Evolutionary conservation across 2,113 vertebrate species (phyloP).

Genomic region (Engraulis encrasicolus): DNA sequence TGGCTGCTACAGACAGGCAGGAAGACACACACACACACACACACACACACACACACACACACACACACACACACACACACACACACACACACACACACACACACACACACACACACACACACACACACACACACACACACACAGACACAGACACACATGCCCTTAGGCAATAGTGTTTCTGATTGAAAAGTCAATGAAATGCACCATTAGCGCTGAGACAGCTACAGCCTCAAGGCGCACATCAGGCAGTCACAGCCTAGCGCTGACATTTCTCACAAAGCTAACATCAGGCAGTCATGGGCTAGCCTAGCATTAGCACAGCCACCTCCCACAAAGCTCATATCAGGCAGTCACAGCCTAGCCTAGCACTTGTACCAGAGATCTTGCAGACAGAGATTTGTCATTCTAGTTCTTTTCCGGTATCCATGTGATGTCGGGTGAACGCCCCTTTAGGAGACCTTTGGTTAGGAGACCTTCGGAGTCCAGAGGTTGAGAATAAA

Average conservation of each 20-base stretch:
- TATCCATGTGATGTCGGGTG: no score
- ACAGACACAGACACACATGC: background rate
- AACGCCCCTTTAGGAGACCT: no score
- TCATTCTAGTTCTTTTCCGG: no score
- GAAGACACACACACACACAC: background rate
- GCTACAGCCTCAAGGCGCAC: background rate
- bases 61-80: background rate
- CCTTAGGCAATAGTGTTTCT: background rate
- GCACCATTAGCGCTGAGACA: background rate
- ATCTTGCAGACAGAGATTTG: no score
- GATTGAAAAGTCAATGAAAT: slow-evolving; percentile 2
- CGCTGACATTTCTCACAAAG: no score
- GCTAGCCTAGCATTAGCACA: no score
- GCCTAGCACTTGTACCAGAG: no score
- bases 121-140: background rate
- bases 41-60: background rate
- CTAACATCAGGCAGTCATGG: no score
- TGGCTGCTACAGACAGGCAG: background rate
- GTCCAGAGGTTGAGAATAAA: no score
- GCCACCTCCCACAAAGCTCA: no score
- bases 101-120: slow-evolving; percentile 8
- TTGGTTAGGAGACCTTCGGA: no score
- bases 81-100: slow-evolving; percentile 19
- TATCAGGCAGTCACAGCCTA: no score
- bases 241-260: background rate